These are phyloP conservation scores for Unio delphinus DNA, from an alignment of 2,888 invertebrate genomes.

Conservation along the genomic window DNA sequence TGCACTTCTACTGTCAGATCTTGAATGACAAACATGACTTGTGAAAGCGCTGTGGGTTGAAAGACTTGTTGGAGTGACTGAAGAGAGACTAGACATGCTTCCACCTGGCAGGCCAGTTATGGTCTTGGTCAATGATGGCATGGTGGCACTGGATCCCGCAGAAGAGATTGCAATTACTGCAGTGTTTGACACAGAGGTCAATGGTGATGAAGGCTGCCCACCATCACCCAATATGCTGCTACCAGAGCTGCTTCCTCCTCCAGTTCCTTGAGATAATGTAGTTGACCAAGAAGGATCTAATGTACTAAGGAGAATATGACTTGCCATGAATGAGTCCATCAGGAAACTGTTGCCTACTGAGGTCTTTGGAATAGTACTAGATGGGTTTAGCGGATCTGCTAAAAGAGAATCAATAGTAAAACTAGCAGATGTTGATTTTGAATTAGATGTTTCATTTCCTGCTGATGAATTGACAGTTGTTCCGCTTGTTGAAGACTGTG, in stretches of 20 bases:
- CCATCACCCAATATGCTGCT: no score
- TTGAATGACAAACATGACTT: background rate
- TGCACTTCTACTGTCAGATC: no score
- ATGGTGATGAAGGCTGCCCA: no score
- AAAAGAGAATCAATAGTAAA: no score
- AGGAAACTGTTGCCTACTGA: background rate
- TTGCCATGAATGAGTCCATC: slow-evolving; percentile 21
- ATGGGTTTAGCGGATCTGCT: no score
- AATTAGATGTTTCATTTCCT: background rate
- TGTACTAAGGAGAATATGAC: slow-evolving; percentile 20
- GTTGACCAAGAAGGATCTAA: slow-evolving; percentile 6
- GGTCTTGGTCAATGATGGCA: no score
- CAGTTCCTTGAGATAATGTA: no score
- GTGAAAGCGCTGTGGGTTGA: slow-evolving; percentile 10
- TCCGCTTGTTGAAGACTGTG: background rate
- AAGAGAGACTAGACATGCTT: slow-evolving; percentile 3
- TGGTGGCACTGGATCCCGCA: background rate
- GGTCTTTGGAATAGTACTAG: slow-evolving; percentile 1
- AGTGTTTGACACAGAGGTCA: no score
- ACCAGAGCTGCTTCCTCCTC: no score
- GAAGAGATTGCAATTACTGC: no score
- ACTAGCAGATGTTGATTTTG: background rate
- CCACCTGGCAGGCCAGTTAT: slow-evolving; percentile 14
- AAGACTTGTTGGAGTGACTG: background rate
- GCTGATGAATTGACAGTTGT: background rate